Conservation (phyloP, 2,797 vertebrate genomes). For the Sebastes kiyomatsui region DNA sequence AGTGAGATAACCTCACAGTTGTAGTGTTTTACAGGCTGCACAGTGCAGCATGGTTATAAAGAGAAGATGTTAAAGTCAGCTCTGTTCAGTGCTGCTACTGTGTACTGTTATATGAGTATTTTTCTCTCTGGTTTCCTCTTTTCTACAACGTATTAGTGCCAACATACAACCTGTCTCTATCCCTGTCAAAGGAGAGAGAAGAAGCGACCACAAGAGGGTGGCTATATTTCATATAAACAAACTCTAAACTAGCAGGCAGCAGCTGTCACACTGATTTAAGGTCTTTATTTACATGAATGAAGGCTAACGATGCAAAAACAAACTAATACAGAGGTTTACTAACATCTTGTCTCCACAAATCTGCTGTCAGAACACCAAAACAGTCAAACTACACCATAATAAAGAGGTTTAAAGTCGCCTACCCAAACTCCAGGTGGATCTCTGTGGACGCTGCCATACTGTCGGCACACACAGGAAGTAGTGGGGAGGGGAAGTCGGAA, state of each 20-base stretch:
- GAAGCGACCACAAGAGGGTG: accelerated
- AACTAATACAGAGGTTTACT: accelerated
- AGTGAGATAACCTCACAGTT: neutral
- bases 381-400: accelerated
- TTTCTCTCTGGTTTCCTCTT: neutral
- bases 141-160: no score
- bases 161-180: neutral
- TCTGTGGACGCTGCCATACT: conserved; percentile 93
- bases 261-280: neutral
- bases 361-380: no score
- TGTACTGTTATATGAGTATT: neutral
- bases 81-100: neutral
- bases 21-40: neutral
- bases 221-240: conserved; percentile 5
- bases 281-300: neutral
- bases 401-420: conserved; percentile 52
- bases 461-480: conserved; percentile 69
- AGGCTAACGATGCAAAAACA: accelerated
- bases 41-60: neutral
- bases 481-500: conserved; percentile 43
- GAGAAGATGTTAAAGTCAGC: neutral
- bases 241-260: neutral
- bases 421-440: conserved; percentile 93
- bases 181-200: neutral
- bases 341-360: accelerated